These are phyloP conservation scores for Troides aeacus DNA, from an alignment of 2,888 invertebrate genomes.

Conservation along the genomic window DNA sequence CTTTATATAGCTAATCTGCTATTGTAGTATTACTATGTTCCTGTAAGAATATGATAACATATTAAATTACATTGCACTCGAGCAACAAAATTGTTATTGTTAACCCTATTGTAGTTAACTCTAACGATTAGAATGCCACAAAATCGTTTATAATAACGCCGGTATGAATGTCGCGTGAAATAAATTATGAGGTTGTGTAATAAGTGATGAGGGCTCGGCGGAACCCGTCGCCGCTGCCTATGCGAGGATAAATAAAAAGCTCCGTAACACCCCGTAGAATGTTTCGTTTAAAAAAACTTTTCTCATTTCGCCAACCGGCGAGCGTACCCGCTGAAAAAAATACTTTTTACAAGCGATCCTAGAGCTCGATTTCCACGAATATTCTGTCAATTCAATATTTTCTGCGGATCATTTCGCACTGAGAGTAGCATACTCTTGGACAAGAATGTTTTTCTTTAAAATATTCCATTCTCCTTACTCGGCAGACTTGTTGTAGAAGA, in stretches of 20 bases:
- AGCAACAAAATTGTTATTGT: too few species aligned
- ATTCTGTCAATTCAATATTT: conserved; percentile 47
- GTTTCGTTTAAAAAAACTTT: conserved; percentile 62
- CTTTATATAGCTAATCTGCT: too few species aligned
- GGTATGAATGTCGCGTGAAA: conserved; percentile 11
- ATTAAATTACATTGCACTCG: too few species aligned
- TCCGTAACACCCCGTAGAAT: conserved; percentile 39
- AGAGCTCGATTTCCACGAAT: conserved; percentile 42
- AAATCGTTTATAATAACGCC: conserved; percentile 3
- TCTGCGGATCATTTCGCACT: conserved; percentile 27
- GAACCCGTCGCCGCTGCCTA: conserved; percentile 8
- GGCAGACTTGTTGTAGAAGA: conserved; percentile 5
- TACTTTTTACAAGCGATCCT: conserved; percentile 48
- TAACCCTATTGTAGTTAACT: too few species aligned
- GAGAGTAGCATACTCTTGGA: conserved; percentile 8
- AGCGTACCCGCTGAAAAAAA: conserved; percentile 38
- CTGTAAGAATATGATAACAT: too few species aligned
- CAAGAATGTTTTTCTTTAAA: conserved; percentile 20
- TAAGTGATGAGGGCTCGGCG: conserved; percentile 14
- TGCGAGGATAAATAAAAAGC: conserved; percentile 31
- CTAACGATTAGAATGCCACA: too few species aligned
- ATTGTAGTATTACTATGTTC: too few species aligned
- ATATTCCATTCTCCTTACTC: not conserved
- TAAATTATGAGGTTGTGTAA: conserved; percentile 15
- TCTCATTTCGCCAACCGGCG: conserved; percentile 57